Conservation (phyloP, 1,140 invertebrate species). For the Neodiprion pinetum region DNA sequence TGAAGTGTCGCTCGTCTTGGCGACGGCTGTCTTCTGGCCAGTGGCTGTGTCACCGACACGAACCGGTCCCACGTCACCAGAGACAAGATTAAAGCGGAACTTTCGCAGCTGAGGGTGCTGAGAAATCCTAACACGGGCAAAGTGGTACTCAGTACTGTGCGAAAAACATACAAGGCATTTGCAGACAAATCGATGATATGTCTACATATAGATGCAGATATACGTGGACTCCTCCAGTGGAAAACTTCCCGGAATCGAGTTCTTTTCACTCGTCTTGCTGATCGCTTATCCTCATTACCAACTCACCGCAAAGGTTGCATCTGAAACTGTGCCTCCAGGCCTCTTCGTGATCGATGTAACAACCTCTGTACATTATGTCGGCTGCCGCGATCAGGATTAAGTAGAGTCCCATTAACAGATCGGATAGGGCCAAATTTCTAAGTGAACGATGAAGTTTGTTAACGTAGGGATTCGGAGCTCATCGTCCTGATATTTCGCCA, state of each 20-base stretch:
- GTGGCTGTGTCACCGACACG: constrained; percentile 68
- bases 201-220: constrained; percentile 26
- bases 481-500: not conserved
- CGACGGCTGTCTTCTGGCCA: constrained; percentile 55
- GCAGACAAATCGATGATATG: constrained; percentile 46
- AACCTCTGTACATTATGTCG: constrained; percentile 67
- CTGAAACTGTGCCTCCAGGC: constrained; percentile 66
- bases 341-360: constrained; percentile 67
- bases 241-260: not conserved
- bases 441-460: not conserved
- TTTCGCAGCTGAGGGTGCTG: constrained; percentile 72
- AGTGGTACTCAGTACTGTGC: constrained; percentile 28
- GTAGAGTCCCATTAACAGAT: constrained; percentile 75
- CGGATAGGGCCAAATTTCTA: constrained; percentile 71
- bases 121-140: constrained; percentile 64
- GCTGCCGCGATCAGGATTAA: constrained; percentile 70
- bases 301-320: constrained; percentile 64
- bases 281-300: constrained; percentile 16
- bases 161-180: constrained; percentile 42
- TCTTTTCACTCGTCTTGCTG: no score
- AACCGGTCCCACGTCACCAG: constrained; percentile 71
- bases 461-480: no score
- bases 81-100: constrained; percentile 70
- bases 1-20: constrained; percentile 50
- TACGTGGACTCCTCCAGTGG: constrained; percentile 10